These are phyloP conservation scores for Notolabrus celidotus DNA, from an alignment of 2,797 vertebrate species.

Conservation along the genomic window DNA sequence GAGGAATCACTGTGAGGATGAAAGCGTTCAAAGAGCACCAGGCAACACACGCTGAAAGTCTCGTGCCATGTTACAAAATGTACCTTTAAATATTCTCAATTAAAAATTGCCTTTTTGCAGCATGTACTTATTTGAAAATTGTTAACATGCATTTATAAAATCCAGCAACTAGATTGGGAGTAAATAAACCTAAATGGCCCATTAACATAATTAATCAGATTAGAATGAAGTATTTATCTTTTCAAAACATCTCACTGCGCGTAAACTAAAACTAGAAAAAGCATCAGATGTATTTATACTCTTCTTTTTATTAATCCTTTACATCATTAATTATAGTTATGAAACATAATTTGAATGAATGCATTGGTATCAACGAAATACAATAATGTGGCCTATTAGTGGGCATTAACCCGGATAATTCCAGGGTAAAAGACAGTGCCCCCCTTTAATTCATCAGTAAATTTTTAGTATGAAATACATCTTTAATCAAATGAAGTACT, in stretches of 20 bases:
- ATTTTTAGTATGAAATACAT: too few relatives aligned
- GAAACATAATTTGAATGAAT: background rate
- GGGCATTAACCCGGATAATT: too few relatives aligned
- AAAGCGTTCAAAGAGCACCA: background rate
- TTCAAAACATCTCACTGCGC: background rate
- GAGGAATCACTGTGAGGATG: background rate
- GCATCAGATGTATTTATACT: background rate
- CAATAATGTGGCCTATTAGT: too few relatives aligned
- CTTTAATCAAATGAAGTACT: too few relatives aligned
- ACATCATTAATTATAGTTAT: background rate
- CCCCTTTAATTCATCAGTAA: too few relatives aligned
- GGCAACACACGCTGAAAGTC: background rate
- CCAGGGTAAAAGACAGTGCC: too few relatives aligned
- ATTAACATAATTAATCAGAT: constrained; percentile 17
- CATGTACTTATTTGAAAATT: background rate
- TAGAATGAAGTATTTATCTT: background rate
- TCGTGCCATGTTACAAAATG: too few relatives aligned
- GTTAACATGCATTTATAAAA: background rate
- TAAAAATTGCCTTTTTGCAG: background rate
- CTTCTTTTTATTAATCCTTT: background rate
- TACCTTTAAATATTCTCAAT: background rate
- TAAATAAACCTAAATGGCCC: background rate
- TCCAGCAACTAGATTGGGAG: background rate
- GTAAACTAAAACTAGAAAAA: background rate
- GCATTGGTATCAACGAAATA: background rate